A percentile compares a stretch with the other conserved stretches of the same genome.
Evolutionary conservation across 2,888 invertebrate genomes (phyloP).

Genomic region (Phalera bucephala): DNA sequence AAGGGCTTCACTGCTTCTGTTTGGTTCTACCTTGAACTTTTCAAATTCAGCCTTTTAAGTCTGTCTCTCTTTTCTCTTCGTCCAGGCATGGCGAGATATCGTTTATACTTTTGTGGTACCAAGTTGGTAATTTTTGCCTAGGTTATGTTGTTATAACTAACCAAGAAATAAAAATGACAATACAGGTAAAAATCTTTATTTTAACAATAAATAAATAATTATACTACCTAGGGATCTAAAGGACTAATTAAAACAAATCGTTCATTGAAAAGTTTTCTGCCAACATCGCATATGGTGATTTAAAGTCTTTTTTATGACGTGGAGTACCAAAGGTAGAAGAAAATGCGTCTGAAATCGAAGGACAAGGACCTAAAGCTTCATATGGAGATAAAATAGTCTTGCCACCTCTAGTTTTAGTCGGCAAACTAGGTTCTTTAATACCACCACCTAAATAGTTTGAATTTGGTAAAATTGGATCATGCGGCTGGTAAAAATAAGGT

Average conservation of each 20-base stretch:
- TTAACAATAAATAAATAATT: too few species aligned
- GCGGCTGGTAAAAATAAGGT: conserved; percentile 3
- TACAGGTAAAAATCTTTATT: too few species aligned
- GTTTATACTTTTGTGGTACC: too few species aligned
- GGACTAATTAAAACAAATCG: conserved; percentile 22
- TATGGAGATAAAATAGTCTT: conserved; percentile 52
- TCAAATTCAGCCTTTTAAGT: too few species aligned
- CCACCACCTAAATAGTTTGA: conserved; percentile 26
- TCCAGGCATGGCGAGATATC: too few species aligned
- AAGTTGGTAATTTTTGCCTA: too few species aligned
- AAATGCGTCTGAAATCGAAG: conserved; percentile 34
- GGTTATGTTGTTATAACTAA: too few species aligned
- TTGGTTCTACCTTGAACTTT: too few species aligned
- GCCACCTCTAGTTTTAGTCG: conserved; percentile 28
- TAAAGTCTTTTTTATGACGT: conserved; percentile 48
- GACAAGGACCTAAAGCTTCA: conserved; percentile 40
- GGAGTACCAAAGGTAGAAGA: conserved; percentile 18
- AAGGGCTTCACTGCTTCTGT: too few species aligned
- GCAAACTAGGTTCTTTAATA: conserved; percentile 10
- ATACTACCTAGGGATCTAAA: too few species aligned
- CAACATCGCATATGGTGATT: conserved; percentile 25
- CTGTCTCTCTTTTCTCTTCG: too few species aligned
- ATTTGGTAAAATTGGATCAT: conserved; percentile 21
- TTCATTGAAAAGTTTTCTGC: conserved; percentile 17
- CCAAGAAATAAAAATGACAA: too few species aligned